Percentiles rank a stretch among this genome's conserved stretches.
phyloP scores from a whole-genome alignment of 2,113 vertebrate genomes.

The Siphamia tubifer region DNA sequence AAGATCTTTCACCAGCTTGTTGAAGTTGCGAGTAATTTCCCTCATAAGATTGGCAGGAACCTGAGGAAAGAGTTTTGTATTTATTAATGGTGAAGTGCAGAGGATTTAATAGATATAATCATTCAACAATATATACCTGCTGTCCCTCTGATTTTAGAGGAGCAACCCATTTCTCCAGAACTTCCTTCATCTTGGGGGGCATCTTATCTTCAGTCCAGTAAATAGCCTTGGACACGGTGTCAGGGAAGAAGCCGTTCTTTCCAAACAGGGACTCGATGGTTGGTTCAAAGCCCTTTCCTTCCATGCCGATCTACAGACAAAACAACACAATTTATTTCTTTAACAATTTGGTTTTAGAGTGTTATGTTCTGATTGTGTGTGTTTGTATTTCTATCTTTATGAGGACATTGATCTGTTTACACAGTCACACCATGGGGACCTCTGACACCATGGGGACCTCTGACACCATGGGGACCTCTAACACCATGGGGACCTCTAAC shows the following conservation, averaged over 20 bases:
- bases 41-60: slow-evolving; percentile 80
- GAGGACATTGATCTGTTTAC: too few species aligned
- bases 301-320: slow-evolving; percentile 84
- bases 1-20: slow-evolving; percentile 86
- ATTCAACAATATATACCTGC: slow-evolving; percentile 45
- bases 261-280: slow-evolving; percentile 90
- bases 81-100: background rate
- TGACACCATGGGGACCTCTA: too few species aligned
- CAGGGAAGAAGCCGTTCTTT: slow-evolving; percentile 90
- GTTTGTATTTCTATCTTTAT: too few species aligned
- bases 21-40: slow-evolving; percentile 80
- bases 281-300: slow-evolving; percentile 90
- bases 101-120: background rate
- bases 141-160: slow-evolving; percentile 67
- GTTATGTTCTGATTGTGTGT: background rate
- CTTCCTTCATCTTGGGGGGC: slow-evolving; percentile 80
- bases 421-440: too few species aligned
- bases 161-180: slow-evolving; percentile 82
- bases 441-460: too few species aligned
- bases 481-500: too few species aligned
- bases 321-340: slow-evolving; percentile 1
- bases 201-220: slow-evolving; percentile 88
- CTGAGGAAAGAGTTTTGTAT: slow-evolving; percentile 19
- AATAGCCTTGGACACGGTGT: slow-evolving; percentile 84
- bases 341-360: background rate